A percentile compares a stretch with the other conserved stretches of the same genome.
phyloP scores from a whole-genome alignment of 2,888 invertebrate genomes.

The Orgyia antiqua region DNA sequence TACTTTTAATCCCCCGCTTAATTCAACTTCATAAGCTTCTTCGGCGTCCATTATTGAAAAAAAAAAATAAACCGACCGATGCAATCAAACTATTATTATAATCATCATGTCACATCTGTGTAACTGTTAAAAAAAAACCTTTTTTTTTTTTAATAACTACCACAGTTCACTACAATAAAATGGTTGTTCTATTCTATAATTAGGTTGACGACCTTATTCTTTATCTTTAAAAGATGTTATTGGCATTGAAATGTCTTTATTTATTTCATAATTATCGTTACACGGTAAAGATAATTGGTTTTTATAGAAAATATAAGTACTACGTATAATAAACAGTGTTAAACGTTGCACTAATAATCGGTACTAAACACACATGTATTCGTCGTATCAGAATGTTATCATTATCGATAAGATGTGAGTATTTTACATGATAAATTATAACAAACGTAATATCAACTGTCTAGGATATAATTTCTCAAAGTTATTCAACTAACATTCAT shows the following conservation, averaged over 20 bases:
- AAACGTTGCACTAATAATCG: constrained; percentile 23
- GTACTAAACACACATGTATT: constrained; percentile 8
- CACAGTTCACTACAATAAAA: neutral
- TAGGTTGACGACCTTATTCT: constrained; percentile 13
- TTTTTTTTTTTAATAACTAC: neutral
- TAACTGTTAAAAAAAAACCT: neutral
- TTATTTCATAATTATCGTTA: constrained; percentile 13
- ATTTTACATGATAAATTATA: constrained; percentile 12
- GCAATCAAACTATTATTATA: neutral
- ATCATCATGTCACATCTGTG: constrained; percentile 15
- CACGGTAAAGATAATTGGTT: constrained; percentile 6
- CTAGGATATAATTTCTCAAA: neutral
- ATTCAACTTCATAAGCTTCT: constrained; percentile 53
- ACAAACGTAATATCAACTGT: neutral
- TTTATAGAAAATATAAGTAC: neutral
- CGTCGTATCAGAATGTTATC: constrained; percentile 23
- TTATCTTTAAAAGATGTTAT: constrained; percentile 11
- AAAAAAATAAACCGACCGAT: constrained; percentile 3
- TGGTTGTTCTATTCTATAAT: neutral
- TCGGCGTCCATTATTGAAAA: constrained; percentile 45
- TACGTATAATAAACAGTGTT: constrained; percentile 4
- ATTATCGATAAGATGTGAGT: constrained; percentile 22
- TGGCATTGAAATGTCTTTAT: constrained; percentile 22
- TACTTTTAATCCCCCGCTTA: constrained; percentile 45
- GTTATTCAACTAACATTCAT: too few species aligned